Conservation (phyloP, 2,797 vertebrate species). For the Falco concolor region DNA sequence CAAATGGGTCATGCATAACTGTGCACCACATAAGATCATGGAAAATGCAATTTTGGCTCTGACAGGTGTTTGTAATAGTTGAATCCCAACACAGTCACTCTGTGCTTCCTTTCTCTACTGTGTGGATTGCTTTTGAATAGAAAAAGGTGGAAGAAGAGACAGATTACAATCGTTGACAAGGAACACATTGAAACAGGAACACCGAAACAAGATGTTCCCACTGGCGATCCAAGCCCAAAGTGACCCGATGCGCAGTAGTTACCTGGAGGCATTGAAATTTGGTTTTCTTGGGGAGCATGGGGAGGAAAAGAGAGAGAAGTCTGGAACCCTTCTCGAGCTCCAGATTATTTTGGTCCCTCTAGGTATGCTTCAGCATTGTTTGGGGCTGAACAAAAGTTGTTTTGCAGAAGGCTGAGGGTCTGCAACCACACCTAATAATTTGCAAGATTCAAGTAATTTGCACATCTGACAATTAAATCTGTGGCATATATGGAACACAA, state of each 20-base stretch:
- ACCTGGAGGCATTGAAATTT: not conserved
- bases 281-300: not conserved
- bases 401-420: not conserved
- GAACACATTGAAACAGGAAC: not conserved
- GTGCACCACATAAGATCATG: not conserved
- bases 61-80: conserved; percentile 33
- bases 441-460: not conserved
- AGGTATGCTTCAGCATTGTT: not conserved
- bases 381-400: not conserved
- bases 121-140: not conserved
- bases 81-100: not conserved
- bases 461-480: not conserved
- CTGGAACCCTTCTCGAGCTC: not conserved
- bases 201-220: not conserved
- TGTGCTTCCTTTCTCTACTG: conserved; percentile 10
- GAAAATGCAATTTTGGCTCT: conserved; percentile 43
- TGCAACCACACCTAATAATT: not conserved
- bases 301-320: not conserved
- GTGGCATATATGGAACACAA: not conserved
- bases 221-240: not conserved
- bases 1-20: not conserved
- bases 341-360: not conserved
- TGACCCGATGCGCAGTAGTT: not conserved
- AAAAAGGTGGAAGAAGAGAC: not conserved
- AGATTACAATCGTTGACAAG: not conserved